These are phyloP conservation scores for rabbit (Oryctolagus cuniculus) DNA, from an alignment of 2,113 vertebrate genomes.

Conservation along the genomic window DNA sequence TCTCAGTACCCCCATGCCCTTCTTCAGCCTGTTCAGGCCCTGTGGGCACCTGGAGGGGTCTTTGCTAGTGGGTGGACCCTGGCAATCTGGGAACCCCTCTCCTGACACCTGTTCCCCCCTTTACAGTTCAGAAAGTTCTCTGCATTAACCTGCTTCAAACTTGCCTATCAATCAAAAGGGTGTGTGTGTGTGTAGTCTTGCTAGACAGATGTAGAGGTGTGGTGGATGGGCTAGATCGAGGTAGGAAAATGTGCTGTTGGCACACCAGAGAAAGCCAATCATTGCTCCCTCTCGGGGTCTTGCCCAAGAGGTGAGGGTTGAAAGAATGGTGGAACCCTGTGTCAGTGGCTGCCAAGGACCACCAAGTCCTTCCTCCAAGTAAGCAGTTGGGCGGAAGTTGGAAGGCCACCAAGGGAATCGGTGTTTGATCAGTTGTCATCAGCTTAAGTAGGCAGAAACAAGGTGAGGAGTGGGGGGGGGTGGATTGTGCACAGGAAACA, in stretches of 20 bases:
- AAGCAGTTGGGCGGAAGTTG: background rate
- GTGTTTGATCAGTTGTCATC: background rate
- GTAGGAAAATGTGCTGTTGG: constrained; percentile 14
- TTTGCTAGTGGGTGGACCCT: no score
- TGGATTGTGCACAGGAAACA: no score
- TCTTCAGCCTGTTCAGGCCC: no score
- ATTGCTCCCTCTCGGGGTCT: background rate
- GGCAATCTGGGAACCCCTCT: no score
- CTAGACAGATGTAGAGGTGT: background rate
- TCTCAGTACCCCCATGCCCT: no score
- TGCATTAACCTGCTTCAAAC: no score
- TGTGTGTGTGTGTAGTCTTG: background rate
- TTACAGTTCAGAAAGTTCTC: no score
- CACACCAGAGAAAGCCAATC: background rate
- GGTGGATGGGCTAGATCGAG: background rate
- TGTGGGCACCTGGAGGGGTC: no score
- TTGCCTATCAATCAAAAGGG: no score
- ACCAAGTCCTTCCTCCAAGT: background rate
- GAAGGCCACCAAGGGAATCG: no score
- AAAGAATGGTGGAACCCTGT: background rate
- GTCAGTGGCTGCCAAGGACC: background rate
- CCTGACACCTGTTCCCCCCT: no score
- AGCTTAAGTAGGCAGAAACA: background rate
- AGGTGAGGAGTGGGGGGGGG: no score
- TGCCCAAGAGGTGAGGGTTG: background rate